A percentile compares a stretch with the other conserved stretches of the same genome.
Conservation (phyloP, 2,797 vertebrate genomes). For the Microchirus variegatus region DNA sequence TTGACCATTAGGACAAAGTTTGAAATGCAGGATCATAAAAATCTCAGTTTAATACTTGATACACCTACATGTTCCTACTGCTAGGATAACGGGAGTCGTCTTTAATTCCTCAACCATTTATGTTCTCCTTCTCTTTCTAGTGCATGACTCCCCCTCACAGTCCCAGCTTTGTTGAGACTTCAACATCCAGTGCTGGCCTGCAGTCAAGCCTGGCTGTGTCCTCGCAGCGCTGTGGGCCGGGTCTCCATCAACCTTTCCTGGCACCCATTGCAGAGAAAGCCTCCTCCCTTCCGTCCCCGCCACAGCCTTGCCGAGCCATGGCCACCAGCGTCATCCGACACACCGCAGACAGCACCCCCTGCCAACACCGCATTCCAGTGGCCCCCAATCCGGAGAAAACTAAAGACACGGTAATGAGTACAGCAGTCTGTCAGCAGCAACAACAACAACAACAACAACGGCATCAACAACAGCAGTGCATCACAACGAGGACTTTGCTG, state of each 20-base stretch:
- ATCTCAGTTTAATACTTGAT: slow-evolving; percentile 26
- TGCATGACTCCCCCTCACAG: slow-evolving; percentile 99
- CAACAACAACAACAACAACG: neutral
- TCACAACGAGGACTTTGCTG: slow-evolving; percentile 53
- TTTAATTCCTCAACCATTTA: neutral
- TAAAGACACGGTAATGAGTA: slow-evolving; percentile 42
- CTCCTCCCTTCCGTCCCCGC: slow-evolving; percentile 42
- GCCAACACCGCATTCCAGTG: slow-evolving; percentile 78
- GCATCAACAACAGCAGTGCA: slow-evolving; percentile 43
- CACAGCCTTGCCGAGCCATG: slow-evolving; percentile 86
- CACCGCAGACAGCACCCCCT: slow-evolving; percentile 84
- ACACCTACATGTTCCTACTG: neutral
- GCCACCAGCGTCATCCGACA: slow-evolving; percentile 92
- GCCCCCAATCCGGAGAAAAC: slow-evolving; percentile 58
- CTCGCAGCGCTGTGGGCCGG: slow-evolving; percentile 42
- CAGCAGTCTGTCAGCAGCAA: slow-evolving; percentile 45
- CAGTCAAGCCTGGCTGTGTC: slow-evolving; percentile 46
- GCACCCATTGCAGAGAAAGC: slow-evolving; percentile 50
- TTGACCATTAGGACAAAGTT: slow-evolving; percentile 61
- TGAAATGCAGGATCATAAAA: slow-evolving; percentile 47
- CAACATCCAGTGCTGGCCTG: slow-evolving; percentile 56
- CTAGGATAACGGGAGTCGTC: neutral
- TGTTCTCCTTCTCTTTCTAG: slow-evolving; percentile 70
- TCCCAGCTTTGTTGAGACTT: slow-evolving; percentile 88
- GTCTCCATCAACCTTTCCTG: slow-evolving; percentile 53